Evolutionary conservation across 1,140 invertebrate genomes (phyloP).

Genomic region (Dendrolimus punctatus): DNA sequence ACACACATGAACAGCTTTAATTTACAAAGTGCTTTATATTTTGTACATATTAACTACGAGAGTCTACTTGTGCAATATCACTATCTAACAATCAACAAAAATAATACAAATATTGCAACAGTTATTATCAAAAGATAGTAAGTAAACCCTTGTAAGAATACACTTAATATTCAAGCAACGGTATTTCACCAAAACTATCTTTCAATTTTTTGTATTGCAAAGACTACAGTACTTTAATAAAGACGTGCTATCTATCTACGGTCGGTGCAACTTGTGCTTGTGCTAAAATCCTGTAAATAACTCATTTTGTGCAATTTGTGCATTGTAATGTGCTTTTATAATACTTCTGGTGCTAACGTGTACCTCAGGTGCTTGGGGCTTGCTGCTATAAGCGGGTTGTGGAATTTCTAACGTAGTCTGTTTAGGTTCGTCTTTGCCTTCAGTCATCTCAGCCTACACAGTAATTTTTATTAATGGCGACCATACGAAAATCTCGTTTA

Average conservation of each 20-base stretch:
- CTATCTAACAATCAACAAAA: too few species aligned
- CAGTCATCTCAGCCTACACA: constrained; percentile 55
- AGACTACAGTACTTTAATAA: too few species aligned
- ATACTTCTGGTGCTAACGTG: constrained; percentile 27
- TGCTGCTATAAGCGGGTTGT: constrained; percentile 46
- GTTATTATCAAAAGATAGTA: too few species aligned
- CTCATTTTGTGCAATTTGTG: constrained; percentile 25
- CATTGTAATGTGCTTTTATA: constrained; percentile 10
- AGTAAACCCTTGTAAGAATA: too few species aligned
- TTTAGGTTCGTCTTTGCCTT: constrained; percentile 41
- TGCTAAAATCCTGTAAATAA: constrained; percentile 15
- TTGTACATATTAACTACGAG: too few species aligned
- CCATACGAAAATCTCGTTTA: constrained; percentile 29
- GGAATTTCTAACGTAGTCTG: constrained; percentile 46
- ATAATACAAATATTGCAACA: too few species aligned
- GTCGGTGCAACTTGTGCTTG: constrained; percentile 10
- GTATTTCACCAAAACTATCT: too few species aligned
- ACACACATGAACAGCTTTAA: too few species aligned
- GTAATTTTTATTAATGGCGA: constrained; percentile 55
- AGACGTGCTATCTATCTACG: neutral
- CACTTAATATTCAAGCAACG: too few species aligned
- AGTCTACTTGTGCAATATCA: too few species aligned
- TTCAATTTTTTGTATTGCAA: too few species aligned
- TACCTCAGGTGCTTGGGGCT: constrained; percentile 50
- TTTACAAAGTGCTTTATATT: too few species aligned